A percentile compares a stretch with the other conserved stretches of the same genome.
These are phyloP conservation scores for Pristionchus fissidentatus DNA, from an alignment of 2,888 invertebrate species.

Conservation along the genomic window DNA sequence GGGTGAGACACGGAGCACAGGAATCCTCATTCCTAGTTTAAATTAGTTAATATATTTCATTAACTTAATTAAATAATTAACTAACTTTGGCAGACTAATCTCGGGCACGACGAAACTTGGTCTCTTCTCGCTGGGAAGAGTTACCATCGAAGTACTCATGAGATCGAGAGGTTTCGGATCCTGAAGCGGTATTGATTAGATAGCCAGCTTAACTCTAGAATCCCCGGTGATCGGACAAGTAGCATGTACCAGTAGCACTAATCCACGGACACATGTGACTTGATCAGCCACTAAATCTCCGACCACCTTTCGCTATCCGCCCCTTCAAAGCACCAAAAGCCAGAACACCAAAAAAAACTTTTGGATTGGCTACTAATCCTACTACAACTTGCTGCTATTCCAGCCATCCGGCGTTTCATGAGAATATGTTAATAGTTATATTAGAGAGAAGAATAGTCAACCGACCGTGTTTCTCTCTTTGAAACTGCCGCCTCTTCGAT, in stretches of 20 bases:
- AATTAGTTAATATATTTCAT: neutral
- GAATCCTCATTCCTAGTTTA: neutral
- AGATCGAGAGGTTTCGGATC: neutral
- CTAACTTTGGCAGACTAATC: neutral
- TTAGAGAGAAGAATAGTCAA: neutral
- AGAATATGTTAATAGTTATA: too few relatives aligned
- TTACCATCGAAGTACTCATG: slow-evolving; percentile 29
- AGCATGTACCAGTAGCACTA: too few relatives aligned
- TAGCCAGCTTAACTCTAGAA: too few relatives aligned
- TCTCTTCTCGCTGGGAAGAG: slow-evolving; percentile 36
- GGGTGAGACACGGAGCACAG: neutral
- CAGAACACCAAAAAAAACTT: too few relatives aligned
- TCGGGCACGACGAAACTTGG: slow-evolving; percentile 11
- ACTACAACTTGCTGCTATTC: too few relatives aligned
- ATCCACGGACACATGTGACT: too few relatives aligned
- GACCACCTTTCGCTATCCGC: too few relatives aligned
- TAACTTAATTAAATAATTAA: neutral
- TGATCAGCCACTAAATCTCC: too few relatives aligned
- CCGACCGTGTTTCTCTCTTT: slow-evolving; percentile 3
- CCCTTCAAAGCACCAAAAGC: too few relatives aligned
- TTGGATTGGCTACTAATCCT: too few relatives aligned
- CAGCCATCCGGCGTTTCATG: too few relatives aligned
- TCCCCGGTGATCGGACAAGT: too few relatives aligned
- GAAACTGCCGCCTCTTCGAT: slow-evolving; percentile 28
- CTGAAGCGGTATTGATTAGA: neutral